phyloP scores from a whole-genome alignment of 2,888 invertebrate genomes.

The Hydraecia micacea region DNA sequence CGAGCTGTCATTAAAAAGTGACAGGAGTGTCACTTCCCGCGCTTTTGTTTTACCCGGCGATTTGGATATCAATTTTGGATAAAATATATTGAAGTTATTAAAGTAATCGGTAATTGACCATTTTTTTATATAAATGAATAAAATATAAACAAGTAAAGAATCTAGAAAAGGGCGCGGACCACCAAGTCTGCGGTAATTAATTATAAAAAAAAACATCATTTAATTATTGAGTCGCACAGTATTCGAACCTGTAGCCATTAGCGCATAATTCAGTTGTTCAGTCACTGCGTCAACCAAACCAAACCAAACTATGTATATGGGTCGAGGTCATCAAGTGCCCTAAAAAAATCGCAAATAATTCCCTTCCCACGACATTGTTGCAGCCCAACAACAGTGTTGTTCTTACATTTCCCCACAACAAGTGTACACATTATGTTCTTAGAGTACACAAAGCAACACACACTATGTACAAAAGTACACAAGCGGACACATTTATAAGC shows the following conservation, averaged over 20 bases:
- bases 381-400: conserved; percentile 4
- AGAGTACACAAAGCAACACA: conserved; percentile 43
- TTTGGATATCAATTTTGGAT: background rate
- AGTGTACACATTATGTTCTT: conserved; percentile 34
- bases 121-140: too few species aligned
- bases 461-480: conserved; percentile 30
- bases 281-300: background rate
- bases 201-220: too few species aligned
- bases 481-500: conserved; percentile 44
- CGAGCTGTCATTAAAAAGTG: background rate
- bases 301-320: background rate
- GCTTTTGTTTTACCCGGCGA: background rate
- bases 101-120: background rate
- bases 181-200: too few species aligned
- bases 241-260: background rate
- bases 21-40: background rate
- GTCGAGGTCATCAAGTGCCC: background rate
- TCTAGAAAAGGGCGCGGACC: too few species aligned
- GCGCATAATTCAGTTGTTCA: background rate
- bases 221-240: background rate
- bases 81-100: background rate
- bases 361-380: background rate
- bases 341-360: background rate
- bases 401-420: conserved; percentile 30
- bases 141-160: too few species aligned